These are phyloP conservation scores for Lepidothrix coronata DNA, from an alignment of 2,113 vertebrate genomes.

Conservation along the genomic window DNA sequence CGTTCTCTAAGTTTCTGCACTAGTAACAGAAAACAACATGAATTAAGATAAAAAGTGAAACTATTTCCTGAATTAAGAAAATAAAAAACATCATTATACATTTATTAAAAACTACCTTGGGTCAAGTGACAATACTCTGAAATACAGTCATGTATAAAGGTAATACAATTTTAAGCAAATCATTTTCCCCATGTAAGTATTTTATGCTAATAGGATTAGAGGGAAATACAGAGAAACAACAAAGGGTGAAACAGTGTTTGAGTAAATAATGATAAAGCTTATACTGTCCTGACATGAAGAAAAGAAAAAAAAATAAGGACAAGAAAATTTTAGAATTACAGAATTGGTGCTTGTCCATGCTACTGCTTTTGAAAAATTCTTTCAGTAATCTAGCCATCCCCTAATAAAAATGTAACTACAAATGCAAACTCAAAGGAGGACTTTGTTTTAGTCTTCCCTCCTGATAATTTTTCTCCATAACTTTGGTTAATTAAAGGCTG, in stretches of 20 bases:
- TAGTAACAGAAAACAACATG: conserved; percentile 62
- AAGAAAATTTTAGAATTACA: conserved; percentile 39
- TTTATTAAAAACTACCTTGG: conserved; percentile 38
- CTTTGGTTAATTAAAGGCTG: conserved; percentile 21
- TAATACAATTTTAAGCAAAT: conserved; percentile 36
- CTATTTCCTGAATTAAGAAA: conserved; percentile 53
- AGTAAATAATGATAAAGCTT: conserved; percentile 21
- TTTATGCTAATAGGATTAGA: conserved; percentile 23
- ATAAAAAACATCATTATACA: conserved; percentile 18
- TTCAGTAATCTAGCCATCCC: neutral
- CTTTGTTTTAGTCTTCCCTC: neutral
- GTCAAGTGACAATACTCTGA: conserved; percentile 35
- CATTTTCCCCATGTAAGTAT: conserved; percentile 31
- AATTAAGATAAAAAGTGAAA: conserved; percentile 58
- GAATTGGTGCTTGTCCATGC: conserved; percentile 23
- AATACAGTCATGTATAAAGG: conserved; percentile 42
- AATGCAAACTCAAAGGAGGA: conserved; percentile 33
- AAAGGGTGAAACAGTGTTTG: conserved; percentile 8
- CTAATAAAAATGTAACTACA: neutral
- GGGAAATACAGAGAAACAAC: conserved; percentile 15
- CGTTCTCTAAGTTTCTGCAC: conserved; percentile 64
- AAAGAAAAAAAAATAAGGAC: neutral
- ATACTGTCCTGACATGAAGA: neutral
- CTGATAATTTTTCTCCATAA: neutral
- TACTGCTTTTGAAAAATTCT: conserved; percentile 50